Evolutionary conservation across 2,888 invertebrate genomes (phyloP).

Genomic region (Gortyna flavago): DNA sequence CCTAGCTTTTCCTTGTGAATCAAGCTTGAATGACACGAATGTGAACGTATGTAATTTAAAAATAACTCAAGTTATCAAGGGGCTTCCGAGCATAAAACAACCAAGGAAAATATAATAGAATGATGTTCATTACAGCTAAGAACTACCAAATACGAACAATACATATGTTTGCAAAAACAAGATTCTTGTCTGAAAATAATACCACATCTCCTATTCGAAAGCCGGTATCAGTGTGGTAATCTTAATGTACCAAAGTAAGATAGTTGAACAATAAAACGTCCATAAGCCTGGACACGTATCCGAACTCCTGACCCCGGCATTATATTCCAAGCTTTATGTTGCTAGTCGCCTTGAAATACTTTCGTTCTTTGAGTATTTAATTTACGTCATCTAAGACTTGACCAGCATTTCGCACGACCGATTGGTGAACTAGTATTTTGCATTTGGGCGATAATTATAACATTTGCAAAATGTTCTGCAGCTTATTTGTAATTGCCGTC

Average conservation of each 20-base stretch:
- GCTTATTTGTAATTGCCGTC: conserved; percentile 12
- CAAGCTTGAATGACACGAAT: conserved; percentile 5
- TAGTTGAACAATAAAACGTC: conserved; percentile 54
- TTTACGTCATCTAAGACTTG: conserved; percentile 70
- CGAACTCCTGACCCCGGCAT: conserved; percentile 76
- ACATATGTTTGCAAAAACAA: conserved; percentile 18
- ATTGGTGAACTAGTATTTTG: conserved; percentile 49
- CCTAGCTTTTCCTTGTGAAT: conserved; percentile 34
- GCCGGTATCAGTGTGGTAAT: conserved; percentile 41
- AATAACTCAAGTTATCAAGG: background rate
- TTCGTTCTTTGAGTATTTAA: conserved; percentile 76
- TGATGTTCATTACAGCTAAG: background rate
- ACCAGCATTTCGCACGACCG: conserved; percentile 34
- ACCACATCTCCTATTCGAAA: conserved; percentile 33
- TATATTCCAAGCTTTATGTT: conserved; percentile 64
- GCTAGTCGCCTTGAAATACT: conserved; percentile 83
- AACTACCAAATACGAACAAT: background rate
- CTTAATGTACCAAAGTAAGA: conserved; percentile 33
- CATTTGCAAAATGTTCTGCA: conserved; percentile 28
- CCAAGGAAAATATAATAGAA: background rate
- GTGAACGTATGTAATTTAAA: conserved; percentile 13
- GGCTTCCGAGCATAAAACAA: background rate
- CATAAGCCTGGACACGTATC: conserved; percentile 66
- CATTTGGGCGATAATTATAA: conserved; percentile 37
- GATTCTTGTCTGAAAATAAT: conserved; percentile 8